Conservation (phyloP, 2,888 invertebrate genomes). For the Azorinus chamasolen region DNA sequence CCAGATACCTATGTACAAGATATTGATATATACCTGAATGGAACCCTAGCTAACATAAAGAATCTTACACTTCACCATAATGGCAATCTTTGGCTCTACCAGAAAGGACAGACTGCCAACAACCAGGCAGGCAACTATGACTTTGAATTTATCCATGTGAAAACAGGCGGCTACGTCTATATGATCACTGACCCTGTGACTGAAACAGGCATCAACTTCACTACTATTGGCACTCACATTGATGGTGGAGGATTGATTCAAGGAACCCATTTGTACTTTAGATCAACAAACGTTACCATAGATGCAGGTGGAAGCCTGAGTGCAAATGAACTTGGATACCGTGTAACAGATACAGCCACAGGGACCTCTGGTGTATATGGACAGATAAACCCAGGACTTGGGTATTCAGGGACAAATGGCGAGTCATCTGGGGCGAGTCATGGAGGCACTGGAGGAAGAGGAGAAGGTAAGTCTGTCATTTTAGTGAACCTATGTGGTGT, state of each 20-base stretch:
- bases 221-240: slow-evolving; percentile 67
- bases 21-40: slow-evolving; percentile 75
- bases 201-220: slow-evolving; percentile 70
- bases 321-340: slow-evolving; percentile 75
- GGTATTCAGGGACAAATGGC: slow-evolving; percentile 46
- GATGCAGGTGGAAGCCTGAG: slow-evolving; percentile 73
- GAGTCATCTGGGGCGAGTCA: slow-evolving; percentile 77
- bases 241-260: slow-evolving; percentile 77
- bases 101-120: slow-evolving; percentile 68
- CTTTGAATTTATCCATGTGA: slow-evolving; percentile 76
- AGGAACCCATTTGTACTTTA: slow-evolving; percentile 74
- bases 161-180: slow-evolving; percentile 73
- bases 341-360: slow-evolving; percentile 58
- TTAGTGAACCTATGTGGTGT: too few relatives aligned
- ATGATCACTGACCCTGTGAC: slow-evolving; percentile 76
- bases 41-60: slow-evolving; percentile 71
- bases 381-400: slow-evolving; percentile 74
- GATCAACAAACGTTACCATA: slow-evolving; percentile 73
- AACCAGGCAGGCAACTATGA: slow-evolving; percentile 66
- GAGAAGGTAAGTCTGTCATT: slow-evolving; percentile 52
- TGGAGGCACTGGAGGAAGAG: slow-evolving; percentile 77
- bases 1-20: slow-evolving; percentile 74
- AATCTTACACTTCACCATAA: slow-evolving; percentile 77
- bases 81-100: slow-evolving; percentile 73
- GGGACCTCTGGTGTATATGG: slow-evolving; percentile 47